phyloP scores from a whole-genome alignment of 1,140 invertebrate species.

The Ceratosolen fusciceps region DNA sequence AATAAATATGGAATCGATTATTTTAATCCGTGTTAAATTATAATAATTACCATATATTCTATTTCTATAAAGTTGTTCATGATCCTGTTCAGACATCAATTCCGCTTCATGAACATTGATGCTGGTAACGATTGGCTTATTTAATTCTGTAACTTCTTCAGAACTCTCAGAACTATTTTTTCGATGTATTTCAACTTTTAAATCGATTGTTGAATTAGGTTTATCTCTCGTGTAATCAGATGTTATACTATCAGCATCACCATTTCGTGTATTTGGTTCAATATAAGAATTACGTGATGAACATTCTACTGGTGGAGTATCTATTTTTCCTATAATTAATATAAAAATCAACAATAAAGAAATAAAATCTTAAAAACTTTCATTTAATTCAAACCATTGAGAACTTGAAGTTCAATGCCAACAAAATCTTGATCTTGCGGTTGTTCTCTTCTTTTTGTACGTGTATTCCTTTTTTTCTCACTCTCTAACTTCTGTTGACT shows the following conservation, averaged over 20 bases:
- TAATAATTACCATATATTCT: conserved; percentile 58
- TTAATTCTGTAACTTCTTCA: conserved; percentile 70
- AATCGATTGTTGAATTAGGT: conserved; percentile 76
- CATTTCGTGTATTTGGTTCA: conserved; percentile 68
- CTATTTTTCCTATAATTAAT: conserved; percentile 65
- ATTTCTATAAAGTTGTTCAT: conserved; percentile 56
- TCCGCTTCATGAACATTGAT: conserved; percentile 64
- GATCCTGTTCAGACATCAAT: conserved; percentile 58
- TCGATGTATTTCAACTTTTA: conserved; percentile 92
- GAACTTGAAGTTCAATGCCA: conserved; percentile 87
- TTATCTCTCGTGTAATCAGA: conserved; percentile 70
- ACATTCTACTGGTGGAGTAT: conserved; percentile 74
- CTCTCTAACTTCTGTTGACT: conserved; percentile 66
- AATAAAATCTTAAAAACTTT: conserved; percentile 28
- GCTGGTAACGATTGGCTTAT: conserved; percentile 59
- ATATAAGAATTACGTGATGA: conserved; percentile 75
- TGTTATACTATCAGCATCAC: conserved; percentile 69
- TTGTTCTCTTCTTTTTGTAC: conserved; percentile 63
- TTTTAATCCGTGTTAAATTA: not conserved
- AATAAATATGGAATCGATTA: not conserved
- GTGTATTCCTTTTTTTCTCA: conserved; percentile 63
- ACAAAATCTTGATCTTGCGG: conserved; percentile 65
- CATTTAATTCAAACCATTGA: conserved; percentile 69
- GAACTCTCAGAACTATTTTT: conserved; percentile 92
- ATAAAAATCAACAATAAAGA: conserved; percentile 21